Conservation (phyloP, 2,113 vertebrate species). For the Girardinichthys multiradiatus region DNA sequence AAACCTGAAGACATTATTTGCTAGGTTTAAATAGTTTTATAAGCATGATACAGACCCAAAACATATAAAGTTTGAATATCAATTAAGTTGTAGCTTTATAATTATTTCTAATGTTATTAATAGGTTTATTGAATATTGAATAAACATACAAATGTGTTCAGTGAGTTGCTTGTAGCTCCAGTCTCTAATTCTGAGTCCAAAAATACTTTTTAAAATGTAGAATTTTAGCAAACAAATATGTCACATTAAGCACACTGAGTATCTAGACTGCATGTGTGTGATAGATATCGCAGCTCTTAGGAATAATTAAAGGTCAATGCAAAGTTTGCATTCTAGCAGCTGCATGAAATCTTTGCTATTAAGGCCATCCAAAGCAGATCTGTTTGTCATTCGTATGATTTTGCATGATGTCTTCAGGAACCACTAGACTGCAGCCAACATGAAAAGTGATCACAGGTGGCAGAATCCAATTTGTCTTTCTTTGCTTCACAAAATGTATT, state of each 20-base stretch:
- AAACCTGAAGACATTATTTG: neutral
- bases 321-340: neutral
- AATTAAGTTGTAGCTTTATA: no score
- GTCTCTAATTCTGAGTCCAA: no score
- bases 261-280: neutral
- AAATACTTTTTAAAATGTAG: no score
- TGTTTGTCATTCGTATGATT: neutral
- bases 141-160: no score
- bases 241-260: no score
- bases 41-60: neutral
- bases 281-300: neutral
- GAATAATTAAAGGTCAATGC: constrained; percentile 9
- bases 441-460: neutral
- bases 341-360: neutral
- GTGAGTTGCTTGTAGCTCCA: no score
- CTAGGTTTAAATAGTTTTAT: neutral
- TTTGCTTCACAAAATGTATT: constrained; percentile 31
- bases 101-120: no score
- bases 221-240: neutral
- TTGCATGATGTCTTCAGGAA: constrained; percentile 33
- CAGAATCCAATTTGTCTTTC: constrained; percentile 41
- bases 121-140: no score
- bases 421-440: constrained; percentile 14
- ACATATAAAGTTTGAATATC: no score
- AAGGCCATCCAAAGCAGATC: neutral